Evolutionary conservation across 2,797 vertebrate species (phyloP).

Genomic region (Diplodus puntazzo): DNA sequence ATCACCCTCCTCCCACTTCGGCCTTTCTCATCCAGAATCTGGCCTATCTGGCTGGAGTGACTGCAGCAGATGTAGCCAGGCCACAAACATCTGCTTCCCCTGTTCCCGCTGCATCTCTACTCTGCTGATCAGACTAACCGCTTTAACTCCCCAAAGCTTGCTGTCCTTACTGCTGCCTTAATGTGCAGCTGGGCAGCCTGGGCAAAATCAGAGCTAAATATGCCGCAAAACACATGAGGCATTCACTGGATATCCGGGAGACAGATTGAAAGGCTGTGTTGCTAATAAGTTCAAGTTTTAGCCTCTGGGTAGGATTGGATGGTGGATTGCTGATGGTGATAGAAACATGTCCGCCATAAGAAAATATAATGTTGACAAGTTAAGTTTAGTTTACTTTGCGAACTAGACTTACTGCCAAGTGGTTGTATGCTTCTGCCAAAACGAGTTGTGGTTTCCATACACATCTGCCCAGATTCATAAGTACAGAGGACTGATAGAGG

Average conservation of each 20-base stretch:
- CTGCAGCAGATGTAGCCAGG: conserved; percentile 79
- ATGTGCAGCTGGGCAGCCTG: conserved; percentile 80
- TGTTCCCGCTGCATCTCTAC: conserved; percentile 74
- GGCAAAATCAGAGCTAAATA: conserved; percentile 69
- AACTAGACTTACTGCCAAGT: too few relatives aligned
- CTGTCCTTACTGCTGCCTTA: conserved; percentile 73
- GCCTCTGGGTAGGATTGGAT: neutral
- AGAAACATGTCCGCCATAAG: neutral
- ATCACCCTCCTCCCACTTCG: conserved; percentile 6
- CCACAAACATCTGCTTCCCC: conserved; percentile 83
- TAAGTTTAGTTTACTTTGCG: too few relatives aligned
- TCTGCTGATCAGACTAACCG: conserved; percentile 78
- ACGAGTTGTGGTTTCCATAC: too few relatives aligned
- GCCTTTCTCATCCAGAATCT: conserved; percentile 40
- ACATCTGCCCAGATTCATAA: too few relatives aligned
- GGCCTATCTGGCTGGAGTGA: conserved; percentile 68
- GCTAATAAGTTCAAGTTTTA: conserved; percentile 30
- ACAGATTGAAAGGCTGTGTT: conserved; percentile 39
- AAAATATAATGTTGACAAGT: neutral
- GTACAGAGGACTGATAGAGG: too few relatives aligned
- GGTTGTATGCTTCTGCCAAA: too few relatives aligned
- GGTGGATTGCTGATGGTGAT: neutral
- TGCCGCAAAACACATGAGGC: conserved; percentile 56
- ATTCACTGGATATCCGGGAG: conserved; percentile 20
- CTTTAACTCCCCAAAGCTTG: conserved; percentile 79